Conservation (phyloP, 2,888 invertebrate species). For the Catocala nupta region DNA sequence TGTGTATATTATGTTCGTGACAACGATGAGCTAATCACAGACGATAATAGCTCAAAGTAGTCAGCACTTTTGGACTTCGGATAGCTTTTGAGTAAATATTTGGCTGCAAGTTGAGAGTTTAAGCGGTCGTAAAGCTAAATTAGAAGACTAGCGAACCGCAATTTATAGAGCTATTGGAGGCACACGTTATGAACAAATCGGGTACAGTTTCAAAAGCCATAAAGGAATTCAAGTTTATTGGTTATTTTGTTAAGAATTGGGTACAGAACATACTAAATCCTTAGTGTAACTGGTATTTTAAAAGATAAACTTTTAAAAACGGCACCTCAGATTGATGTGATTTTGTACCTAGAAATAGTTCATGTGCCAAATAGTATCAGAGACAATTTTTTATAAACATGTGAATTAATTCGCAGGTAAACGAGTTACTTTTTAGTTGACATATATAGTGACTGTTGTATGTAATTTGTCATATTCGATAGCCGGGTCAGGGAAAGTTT, state of each 20-base stretch:
- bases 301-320: too few species aligned
- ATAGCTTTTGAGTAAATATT: conserved; percentile 54
- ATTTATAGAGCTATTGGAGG: conserved; percentile 57
- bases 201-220: conserved; percentile 29
- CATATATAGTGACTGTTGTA: too few species aligned
- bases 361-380: too few species aligned
- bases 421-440: too few species aligned
- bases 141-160: conserved; percentile 57
- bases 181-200: conserved; percentile 45
- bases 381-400: too few species aligned
- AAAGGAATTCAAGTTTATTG: conserved; percentile 33
- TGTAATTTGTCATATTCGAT: too few species aligned
- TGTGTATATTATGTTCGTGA: not conserved
- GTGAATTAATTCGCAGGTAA: too few species aligned
- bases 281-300: too few species aligned
- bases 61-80: conserved; percentile 28
- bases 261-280: not conserved
- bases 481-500: too few species aligned
- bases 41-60: conserved; percentile 22
- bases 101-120: conserved; percentile 56
- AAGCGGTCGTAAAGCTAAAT: conserved; percentile 60
- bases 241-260: conserved; percentile 25
- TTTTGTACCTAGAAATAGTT: too few species aligned
- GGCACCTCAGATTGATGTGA: too few species aligned
- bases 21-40: conserved; percentile 12